Base-by-base conservation (phyloP, 2,113 vertebrate species). In the Sporophila hypoxantha region DNA sequence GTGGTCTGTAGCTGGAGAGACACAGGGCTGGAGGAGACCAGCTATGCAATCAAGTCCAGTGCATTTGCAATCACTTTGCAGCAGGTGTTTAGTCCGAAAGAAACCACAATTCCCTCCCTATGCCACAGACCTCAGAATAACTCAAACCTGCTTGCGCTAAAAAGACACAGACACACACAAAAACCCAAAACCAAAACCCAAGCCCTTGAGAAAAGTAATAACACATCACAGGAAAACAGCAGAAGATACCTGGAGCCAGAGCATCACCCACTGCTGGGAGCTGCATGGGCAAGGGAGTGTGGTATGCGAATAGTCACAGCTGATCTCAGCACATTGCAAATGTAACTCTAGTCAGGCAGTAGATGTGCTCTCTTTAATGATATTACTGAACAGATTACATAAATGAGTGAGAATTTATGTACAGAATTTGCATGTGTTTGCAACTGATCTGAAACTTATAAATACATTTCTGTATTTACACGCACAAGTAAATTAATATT, bases 391-490 rank as follows among this genome's bases (percentile, higher is more conserved):
- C 77, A 88, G 91, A 92, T 94, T 94, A 94, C 88, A 93, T 92
- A 95, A 95, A 93, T 93, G 95, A 95, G 89, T 52, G 76, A 91
- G 89, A 95, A 95, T 93, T 94, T 95, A 89, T 93, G 92, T 94
- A 95, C 80, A 86, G 80, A 95, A 95, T 95, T 95, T 95, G 85
- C 91, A 94, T 95, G 85, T 93, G 89, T 94, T 95, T 95, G 95
- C 89, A 95, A 92, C 89, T 94, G 89, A 94, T 94, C 89, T 95
- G 94, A 95, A 95, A 95, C 82, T 89, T 94, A 92, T 88, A 95
- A 95, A 95, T 94, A 86, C 70, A 3, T 88, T 88, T 84, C 92
- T 89, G 91, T 92, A 81, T 92, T 94, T 93, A 93, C 88, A 95
- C 0, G 50, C 91, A 85, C 80, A 95, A 93, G 85, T 94, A 94